A percentile compares a stretch with the other conserved stretches of the same genome.
Evolutionary conservation across 1,140 invertebrate species (phyloP).

Genomic region (Meloidogyne exigua): DNA sequence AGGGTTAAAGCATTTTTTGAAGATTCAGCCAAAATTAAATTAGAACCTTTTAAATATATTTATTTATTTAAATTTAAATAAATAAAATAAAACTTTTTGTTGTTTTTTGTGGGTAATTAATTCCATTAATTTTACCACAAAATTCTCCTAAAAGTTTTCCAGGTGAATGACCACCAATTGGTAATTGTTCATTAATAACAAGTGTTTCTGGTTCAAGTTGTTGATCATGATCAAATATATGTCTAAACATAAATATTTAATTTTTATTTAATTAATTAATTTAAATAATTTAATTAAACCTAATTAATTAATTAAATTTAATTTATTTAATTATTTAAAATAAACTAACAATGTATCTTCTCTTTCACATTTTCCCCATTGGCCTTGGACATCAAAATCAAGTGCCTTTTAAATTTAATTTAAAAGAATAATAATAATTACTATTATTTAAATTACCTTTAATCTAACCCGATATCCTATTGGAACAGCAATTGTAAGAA

Average conservation of each 20-base stretch:
- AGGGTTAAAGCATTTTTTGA: conserved; percentile 33
- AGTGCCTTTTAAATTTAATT: conserved; percentile 25
- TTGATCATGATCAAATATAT: conserved; percentile 36
- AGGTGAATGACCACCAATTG: conserved; percentile 20
- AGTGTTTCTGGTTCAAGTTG: conserved; percentile 22
- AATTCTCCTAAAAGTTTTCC: conserved; percentile 34
- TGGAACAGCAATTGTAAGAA: conserved; percentile 34
- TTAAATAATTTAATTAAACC: too few relatives aligned
- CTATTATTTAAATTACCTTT: conserved; percentile 18
- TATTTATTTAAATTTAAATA: not conserved
- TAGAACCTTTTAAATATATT: not conserved
- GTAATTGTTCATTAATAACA: conserved; percentile 14
- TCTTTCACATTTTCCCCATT: conserved; percentile 27
- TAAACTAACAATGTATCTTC: conserved; percentile 28
- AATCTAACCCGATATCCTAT: conserved; percentile 31
- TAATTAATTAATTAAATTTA: too few relatives aligned
- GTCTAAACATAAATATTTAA: conserved; percentile 13
- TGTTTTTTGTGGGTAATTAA: not conserved
- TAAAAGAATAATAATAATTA: not conserved
- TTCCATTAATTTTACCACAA: conserved; percentile 27
- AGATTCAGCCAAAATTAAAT: conserved; percentile 26
- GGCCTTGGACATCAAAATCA: conserved; percentile 34
- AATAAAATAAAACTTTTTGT: too few relatives aligned
- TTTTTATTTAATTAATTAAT: too few relatives aligned
- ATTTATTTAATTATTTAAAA: conserved; percentile 10